Evolutionary conservation across 2,888 invertebrate species (phyloP), one percentile per base, ranked within the genome.

Genomic region (Cosmorhoe ocellata): DNA sequence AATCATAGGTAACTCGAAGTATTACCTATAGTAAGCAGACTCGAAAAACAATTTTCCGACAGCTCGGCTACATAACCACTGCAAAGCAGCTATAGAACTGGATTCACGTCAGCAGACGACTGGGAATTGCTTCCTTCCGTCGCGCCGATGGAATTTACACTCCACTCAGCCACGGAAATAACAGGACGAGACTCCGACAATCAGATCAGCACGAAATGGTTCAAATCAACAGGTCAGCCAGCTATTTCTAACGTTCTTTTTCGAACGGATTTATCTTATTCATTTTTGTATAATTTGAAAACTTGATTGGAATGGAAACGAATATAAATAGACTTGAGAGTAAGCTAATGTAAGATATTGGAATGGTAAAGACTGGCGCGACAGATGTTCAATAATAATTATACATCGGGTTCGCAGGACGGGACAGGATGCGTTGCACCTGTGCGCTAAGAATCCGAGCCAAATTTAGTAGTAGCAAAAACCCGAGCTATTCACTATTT

Each of bases 101-200:
- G 72, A 74, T 73, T 79, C 77, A 79, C 70, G 76, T 74, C 76
- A 73, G 76, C 65, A 69, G 66, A 31, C 47, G 47, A 70, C 76
- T 77, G 56, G 79, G 79, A 85, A 87, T 89, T 84, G 72, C 82
- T 87, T 88, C 89, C 88, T 88, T 88, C 89, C 88, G 82, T 63
- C 70, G 51, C 66, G 65, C 61, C 64, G 66, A 58, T 52, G 56
- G 57, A 56, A 58, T 56, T 72, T 66, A 67, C 73, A 72, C 70
- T 68, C 64, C 70, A 67, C 40, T 53, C 36, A 44, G 44, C 36
- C 71, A 71, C 81, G 88, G 88, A 87, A 88, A 88, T 88, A 79
- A 81, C 79, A 76, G 78, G 75, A 76, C 79, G 77, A 76, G 76
- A 76, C 76, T 65, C 71, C 83, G 81, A 76, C 80, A 79, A 75